phyloP scores from a whole-genome alignment of 2,888 invertebrate species.

The Drosophila merina region DNA sequence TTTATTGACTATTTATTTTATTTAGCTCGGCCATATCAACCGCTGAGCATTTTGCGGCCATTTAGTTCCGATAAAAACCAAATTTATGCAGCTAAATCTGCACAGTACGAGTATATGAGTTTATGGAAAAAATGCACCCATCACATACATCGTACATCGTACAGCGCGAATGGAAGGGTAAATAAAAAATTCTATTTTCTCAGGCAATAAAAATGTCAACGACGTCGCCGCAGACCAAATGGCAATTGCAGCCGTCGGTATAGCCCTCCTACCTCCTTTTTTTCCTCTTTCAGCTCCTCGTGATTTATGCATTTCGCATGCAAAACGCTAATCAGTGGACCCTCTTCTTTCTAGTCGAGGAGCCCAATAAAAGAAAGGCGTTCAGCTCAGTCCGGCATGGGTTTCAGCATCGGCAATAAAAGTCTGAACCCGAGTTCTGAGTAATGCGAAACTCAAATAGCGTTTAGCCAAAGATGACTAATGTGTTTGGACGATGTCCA shows the following conservation, averaged over 20 bases:
- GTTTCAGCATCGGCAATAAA: constrained; percentile 16
- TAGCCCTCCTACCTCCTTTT: constrained; percentile 15
- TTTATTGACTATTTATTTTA: constrained; percentile 75
- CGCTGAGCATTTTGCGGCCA: constrained; percentile 65
- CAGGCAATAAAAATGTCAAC: constrained; percentile 78
- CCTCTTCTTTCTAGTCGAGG: constrained; percentile 26
- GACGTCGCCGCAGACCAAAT: constrained; percentile 54
- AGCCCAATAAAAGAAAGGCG: constrained; percentile 55
- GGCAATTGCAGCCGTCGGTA: constrained; percentile 53
- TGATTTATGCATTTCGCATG: constrained; percentile 77
- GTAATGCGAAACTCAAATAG: constrained; percentile 66
- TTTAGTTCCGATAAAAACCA: constrained; percentile 73
- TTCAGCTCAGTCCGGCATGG: neutral
- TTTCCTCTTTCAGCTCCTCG: constrained; percentile 37
- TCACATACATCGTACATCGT: constrained; percentile 1
- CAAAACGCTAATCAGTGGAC: constrained; percentile 76
- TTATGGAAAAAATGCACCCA: constrained; percentile 28
- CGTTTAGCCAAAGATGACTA: constrained; percentile 77
- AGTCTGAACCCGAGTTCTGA: constrained; percentile 18
- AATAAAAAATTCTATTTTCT: constrained; percentile 73
- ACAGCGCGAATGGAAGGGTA: constrained; percentile 13
- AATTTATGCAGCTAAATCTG: constrained; percentile 55
- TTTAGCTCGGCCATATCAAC: constrained; percentile 58
- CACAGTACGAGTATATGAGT: neutral
- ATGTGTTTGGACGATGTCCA: constrained; percentile 61